A percentile compares a stretch with the other conserved stretches of the same genome.
These are phyloP conservation scores for Thalassaphorura encarpata DNA, from an alignment of 1,140 invertebrate species.

Conservation along the genomic window DNA sequence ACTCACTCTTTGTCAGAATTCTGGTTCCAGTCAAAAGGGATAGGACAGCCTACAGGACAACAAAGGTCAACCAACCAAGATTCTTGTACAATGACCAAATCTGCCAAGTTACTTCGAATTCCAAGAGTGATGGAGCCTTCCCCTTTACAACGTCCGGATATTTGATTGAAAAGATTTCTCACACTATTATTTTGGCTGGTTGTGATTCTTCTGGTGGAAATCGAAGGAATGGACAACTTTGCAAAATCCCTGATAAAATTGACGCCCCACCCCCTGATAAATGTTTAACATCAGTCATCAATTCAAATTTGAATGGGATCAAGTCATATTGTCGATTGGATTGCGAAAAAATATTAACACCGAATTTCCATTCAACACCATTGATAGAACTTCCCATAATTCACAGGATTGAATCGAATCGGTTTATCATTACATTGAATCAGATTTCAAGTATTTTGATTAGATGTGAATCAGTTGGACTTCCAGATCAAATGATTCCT, in stretches of 20 bases:
- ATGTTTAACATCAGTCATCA: neutral
- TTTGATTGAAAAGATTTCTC: neutral
- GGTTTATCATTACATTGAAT: constrained; percentile 18
- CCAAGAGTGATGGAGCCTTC: neutral
- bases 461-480: constrained; percentile 19
- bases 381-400: constrained; percentile 8
- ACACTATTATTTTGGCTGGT: no score
- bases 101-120: neutral
- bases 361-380: neutral
- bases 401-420: constrained; percentile 2
- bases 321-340: neutral
- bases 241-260: neutral
- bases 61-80: constrained; percentile 10
- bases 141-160: neutral
- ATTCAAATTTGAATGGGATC: neutral
- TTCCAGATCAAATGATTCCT: constrained; percentile 15
- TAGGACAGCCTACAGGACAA: neutral
- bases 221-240: neutral
- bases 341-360: neutral
- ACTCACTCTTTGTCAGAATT: constrained; percentile 9
- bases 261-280: neutral
- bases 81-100: constrained; percentile 14
- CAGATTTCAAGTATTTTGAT: constrained; percentile 13
- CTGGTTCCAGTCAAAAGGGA: constrained; percentile 11
- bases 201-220: neutral